Conservation (phyloP, 1,140 invertebrate genomes). For the Ceratina calcarata region DNA sequence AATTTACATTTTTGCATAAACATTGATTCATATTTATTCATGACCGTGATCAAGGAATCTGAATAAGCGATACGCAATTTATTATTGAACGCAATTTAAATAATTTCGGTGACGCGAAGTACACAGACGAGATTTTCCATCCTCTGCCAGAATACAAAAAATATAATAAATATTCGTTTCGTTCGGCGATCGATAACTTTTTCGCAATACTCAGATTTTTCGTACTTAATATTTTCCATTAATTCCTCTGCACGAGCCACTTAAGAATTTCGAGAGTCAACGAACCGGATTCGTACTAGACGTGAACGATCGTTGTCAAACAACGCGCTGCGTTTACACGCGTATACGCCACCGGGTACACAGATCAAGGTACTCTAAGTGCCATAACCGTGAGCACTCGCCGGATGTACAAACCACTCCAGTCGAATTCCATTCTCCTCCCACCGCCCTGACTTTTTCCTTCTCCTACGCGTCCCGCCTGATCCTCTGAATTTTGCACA, state of each 20-base stretch:
- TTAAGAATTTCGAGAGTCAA: too few relatives aligned
- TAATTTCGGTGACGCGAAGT: neutral
- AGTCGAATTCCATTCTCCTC: constrained; percentile 48
- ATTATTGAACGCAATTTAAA: neutral
- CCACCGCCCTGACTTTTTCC: constrained; percentile 15
- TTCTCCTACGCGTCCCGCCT: constrained; percentile 8
- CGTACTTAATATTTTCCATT: too few relatives aligned
- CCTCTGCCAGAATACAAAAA: too few relatives aligned
- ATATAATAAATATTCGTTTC: too few relatives aligned
- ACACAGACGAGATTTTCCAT: neutral
- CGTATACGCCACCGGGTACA: constrained; percentile 17
- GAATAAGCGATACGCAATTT: neutral
- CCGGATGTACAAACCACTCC: constrained; percentile 47
- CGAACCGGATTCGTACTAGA: neutral
- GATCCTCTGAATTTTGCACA: constrained; percentile 29
- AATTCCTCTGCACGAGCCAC: too few relatives aligned
- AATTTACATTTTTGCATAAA: constrained; percentile 13
- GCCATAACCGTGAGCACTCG: constrained; percentile 53
- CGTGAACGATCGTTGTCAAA: constrained; percentile 20
- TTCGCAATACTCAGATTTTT: too few relatives aligned
- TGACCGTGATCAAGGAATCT: neutral
- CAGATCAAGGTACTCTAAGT: constrained; percentile 32
- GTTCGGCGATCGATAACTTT: too few relatives aligned
- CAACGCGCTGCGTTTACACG: neutral
- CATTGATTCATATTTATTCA: constrained; percentile 2